Evolutionary conservation across 2,888 invertebrate genomes (phyloP).

Genomic region (Sphaerophoria taeniata): DNA sequence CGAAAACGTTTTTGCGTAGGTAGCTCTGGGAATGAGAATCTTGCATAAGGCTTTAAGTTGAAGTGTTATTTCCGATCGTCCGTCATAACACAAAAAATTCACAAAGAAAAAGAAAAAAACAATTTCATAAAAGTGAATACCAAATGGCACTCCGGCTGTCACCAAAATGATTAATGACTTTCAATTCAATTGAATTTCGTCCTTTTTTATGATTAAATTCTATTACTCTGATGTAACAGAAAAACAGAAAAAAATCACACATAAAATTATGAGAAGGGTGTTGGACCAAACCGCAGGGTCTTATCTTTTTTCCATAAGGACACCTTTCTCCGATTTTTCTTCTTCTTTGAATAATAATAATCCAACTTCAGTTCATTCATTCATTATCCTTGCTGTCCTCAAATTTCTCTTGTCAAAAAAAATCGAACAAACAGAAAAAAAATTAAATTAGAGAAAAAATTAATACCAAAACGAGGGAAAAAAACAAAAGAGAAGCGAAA

Average conservation of each 20-base stretch:
- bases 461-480: constrained; percentile 27
- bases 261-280: constrained; percentile 37
- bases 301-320: constrained; percentile 62
- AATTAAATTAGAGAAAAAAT: constrained; percentile 62
- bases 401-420: constrained; percentile 25
- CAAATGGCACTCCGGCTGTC: constrained; percentile 65
- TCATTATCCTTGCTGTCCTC: constrained; percentile 49
- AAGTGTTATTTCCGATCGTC: too few species aligned
- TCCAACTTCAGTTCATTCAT: constrained; percentile 56
- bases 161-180: constrained; percentile 70
- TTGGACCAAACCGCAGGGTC: constrained; percentile 36
- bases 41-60: too few species aligned
- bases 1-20: too few species aligned
- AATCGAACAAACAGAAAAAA: constrained; percentile 56
- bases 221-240: constrained; percentile 37
- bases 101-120: too few species aligned
- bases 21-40: too few species aligned
- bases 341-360: constrained; percentile 37
- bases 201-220: constrained; percentile 53
- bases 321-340: constrained; percentile 42
- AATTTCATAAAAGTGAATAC: not conserved
- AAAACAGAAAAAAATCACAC: constrained; percentile 36
- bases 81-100: too few species aligned
- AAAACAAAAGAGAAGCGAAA: constrained; percentile 35
- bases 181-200: constrained; percentile 58